Percentiles rank a stretch among this genome's conserved stretches.
Conservation (phyloP, 1,140 invertebrate species). For the Ceratoteleas bidentatus region DNA sequence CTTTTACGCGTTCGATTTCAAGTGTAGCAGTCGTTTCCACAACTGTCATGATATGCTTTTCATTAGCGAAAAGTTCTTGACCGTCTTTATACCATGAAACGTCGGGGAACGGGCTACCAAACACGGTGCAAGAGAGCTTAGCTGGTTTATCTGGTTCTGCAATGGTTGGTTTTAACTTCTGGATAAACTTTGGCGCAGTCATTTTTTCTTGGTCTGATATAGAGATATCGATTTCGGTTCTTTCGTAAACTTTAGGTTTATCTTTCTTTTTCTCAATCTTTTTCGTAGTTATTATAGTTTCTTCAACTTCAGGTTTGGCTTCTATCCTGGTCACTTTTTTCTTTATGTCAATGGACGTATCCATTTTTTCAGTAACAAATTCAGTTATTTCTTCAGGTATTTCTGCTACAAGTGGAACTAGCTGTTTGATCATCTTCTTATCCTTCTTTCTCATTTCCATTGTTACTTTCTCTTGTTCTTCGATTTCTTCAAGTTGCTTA, state of each 20-base stretch:
- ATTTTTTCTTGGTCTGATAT: slow-evolving; percentile 79
- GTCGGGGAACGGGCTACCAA: slow-evolving; percentile 86
- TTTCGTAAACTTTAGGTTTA: slow-evolving; percentile 71
- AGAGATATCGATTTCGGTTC: slow-evolving; percentile 82
- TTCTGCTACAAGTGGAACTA: background rate
- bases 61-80: slow-evolving; percentile 84
- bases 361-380: background rate
- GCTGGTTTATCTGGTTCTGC: slow-evolving; percentile 84
- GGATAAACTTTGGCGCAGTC: slow-evolving; percentile 86
- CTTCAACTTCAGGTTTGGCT: slow-evolving; percentile 20
- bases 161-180: slow-evolving; percentile 86
- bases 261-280: slow-evolving; percentile 54
- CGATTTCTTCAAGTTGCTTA: background rate
- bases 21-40: slow-evolving; percentile 85
- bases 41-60: slow-evolving; percentile 84
- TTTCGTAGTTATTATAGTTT: slow-evolving; percentile 31
- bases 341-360: background rate
- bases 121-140: slow-evolving; percentile 85
- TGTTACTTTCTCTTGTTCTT: slow-evolving; percentile 1
- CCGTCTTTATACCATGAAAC: slow-evolving; percentile 91
- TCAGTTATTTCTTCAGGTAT: background rate
- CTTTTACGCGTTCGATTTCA: slow-evolving; percentile 84
- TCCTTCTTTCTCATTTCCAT: slow-evolving; percentile 2
- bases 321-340: background rate
- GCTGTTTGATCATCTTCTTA: background rate